phyloP scores from a whole-genome alignment of 2,113 vertebrate species.

The Aspiorhynchus laticeps region DNA sequence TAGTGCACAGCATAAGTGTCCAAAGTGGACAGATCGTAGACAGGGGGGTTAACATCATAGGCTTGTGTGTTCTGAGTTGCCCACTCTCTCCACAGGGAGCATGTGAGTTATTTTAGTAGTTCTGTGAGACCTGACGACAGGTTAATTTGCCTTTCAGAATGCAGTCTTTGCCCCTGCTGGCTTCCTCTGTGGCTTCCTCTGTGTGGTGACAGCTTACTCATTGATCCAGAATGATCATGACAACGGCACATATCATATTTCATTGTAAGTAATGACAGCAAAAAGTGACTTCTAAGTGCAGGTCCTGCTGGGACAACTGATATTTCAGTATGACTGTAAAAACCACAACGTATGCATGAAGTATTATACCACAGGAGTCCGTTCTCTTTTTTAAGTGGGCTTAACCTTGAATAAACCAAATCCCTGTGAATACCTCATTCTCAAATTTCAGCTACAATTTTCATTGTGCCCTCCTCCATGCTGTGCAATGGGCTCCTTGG shows the following conservation, averaged over 20 bases:
- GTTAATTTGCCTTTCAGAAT: slow-evolving; percentile 56
- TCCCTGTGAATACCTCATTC: slow-evolving; percentile 17
- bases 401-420: slow-evolving; percentile 31
- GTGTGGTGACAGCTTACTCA: slow-evolving; percentile 48
- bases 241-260: slow-evolving; percentile 38
- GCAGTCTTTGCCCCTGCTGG: slow-evolving; percentile 44
- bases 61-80: slow-evolving; percentile 30
- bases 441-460: background rate
- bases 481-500: slow-evolving; percentile 40
- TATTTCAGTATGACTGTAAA: background rate
- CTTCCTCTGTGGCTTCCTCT: slow-evolving; percentile 32
- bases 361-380: background rate
- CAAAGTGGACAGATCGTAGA: slow-evolving; percentile 24
- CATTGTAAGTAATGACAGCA: slow-evolving; percentile 37
- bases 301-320: slow-evolving; percentile 13
- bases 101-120: slow-evolving; percentile 52
- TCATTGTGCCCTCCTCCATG: background rate
- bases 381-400: background rate
- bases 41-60: slow-evolving; percentile 44
- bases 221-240: slow-evolving; percentile 46
- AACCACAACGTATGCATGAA: background rate
- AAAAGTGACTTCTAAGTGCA: slow-evolving; percentile 17
- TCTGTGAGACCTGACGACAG: slow-evolving; percentile 48
- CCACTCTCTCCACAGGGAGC: slow-evolving; percentile 28
- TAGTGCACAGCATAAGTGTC: slow-evolving; percentile 16